These are phyloP conservation scores for Torymus tubicola DNA, from an alignment of 2,888 invertebrate genomes.

Conservation along the genomic window DNA sequence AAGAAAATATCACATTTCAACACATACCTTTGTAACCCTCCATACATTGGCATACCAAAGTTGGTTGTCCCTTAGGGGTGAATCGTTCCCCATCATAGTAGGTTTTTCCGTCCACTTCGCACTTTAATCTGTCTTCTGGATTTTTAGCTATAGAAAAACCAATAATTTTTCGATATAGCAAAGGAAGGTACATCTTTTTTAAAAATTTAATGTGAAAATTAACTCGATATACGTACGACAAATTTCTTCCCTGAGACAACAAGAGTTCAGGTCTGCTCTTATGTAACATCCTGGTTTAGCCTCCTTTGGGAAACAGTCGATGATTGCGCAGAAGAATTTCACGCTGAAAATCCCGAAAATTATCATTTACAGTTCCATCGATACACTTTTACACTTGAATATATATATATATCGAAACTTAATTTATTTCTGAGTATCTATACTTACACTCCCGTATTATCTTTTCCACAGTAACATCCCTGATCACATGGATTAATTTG, in stretches of 20 bases:
- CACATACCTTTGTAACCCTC: constrained; percentile 57
- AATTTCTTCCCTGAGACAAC: constrained; percentile 61
- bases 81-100: constrained; percentile 67
- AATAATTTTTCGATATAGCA: background rate
- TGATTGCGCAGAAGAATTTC: constrained; percentile 62
- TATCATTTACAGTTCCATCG: no score
- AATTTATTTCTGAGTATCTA: no score
- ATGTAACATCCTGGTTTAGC: background rate
- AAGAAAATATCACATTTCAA: background rate
- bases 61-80: constrained; percentile 29
- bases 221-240: constrained; percentile 65
- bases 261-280: constrained; percentile 26
- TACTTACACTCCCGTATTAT: background rate
- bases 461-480: constrained; percentile 60
- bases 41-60: constrained; percentile 64
- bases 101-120: constrained; percentile 65
- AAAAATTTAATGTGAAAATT: background rate
- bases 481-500: constrained; percentile 64
- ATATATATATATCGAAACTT: no score
- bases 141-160: constrained; percentile 60
- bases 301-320: constrained; percentile 59
- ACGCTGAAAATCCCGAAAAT: constrained; percentile 55
- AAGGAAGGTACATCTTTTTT: background rate
- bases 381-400: no score
- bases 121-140: constrained; percentile 61